Conservation (phyloP, 2,888 invertebrate species). For the Ethmia dodecea region DNA sequence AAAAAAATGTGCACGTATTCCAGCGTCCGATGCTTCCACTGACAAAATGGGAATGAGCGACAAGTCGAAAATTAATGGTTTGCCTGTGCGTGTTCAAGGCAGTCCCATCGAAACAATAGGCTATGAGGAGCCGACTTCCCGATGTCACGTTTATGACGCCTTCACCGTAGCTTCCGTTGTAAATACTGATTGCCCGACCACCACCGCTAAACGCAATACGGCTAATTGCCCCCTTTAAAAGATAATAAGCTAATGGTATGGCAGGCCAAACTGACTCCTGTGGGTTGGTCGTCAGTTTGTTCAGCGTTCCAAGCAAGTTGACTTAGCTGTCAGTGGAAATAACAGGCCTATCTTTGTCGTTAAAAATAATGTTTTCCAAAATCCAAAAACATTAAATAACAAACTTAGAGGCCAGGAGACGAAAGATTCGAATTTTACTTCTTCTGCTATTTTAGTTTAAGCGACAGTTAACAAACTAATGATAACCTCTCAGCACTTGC, state of each 20-base stretch:
- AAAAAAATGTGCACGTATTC: background rate
- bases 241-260: slow-evolving; percentile 68
- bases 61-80: slow-evolving; percentile 50
- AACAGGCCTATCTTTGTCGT: too few species aligned
- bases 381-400: too few species aligned
- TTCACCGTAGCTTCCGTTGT: slow-evolving; percentile 48
- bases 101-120: slow-evolving; percentile 60
- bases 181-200: slow-evolving; percentile 64
- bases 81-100: slow-evolving; percentile 62
- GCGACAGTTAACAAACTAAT: too few species aligned
- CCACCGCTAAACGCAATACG: slow-evolving; percentile 53
- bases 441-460: too few species aligned
- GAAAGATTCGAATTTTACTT: too few species aligned
- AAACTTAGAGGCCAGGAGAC: too few species aligned
- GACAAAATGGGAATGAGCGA: slow-evolving; percentile 52
- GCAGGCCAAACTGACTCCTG: too few species aligned
- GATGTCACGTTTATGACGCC: slow-evolving; percentile 58
- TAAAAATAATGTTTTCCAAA: too few species aligned
- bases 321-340: too few species aligned
- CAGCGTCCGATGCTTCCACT: slow-evolving; percentile 35
- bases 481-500: too few species aligned
- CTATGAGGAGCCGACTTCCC: slow-evolving; percentile 57
- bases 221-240: slow-evolving; percentile 68
- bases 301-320: too few species aligned
- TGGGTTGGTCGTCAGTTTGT: too few species aligned